These are phyloP conservation scores for Pemphigus obesinymphae DNA, from an alignment of 1,140 invertebrate species.

Conservation along the genomic window DNA sequence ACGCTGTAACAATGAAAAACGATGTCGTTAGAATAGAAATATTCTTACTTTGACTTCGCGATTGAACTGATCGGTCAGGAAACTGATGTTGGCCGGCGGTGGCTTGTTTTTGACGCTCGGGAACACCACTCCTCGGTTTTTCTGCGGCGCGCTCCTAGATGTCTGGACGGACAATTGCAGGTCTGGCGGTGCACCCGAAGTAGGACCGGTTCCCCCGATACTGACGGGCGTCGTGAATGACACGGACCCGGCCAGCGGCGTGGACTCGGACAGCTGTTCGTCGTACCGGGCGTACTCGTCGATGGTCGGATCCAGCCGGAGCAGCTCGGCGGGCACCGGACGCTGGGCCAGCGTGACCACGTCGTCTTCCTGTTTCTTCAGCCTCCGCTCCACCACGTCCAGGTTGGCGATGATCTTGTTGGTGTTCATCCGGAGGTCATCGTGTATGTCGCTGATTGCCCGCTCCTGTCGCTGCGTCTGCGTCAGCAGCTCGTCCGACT, in stretches of 20 bases:
- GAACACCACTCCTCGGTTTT: slow-evolving; percentile 76
- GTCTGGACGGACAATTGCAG: slow-evolving; percentile 50
- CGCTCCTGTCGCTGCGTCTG: slow-evolving; percentile 80
- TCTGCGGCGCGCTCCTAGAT: slow-evolving; percentile 46
- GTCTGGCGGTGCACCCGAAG: slow-evolving; percentile 51
- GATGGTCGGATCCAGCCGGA: slow-evolving; percentile 67
- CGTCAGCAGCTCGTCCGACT: slow-evolving; percentile 76
- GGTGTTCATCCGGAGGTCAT: slow-evolving; percentile 72
- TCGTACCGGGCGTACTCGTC: slow-evolving; percentile 63
- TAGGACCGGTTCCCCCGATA: slow-evolving; percentile 41
- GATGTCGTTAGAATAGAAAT: not conserved
- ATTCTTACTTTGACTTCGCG: slow-evolving; percentile 75
- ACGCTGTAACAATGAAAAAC: not conserved
- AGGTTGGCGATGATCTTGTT: slow-evolving; percentile 83
- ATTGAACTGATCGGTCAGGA: slow-evolving; percentile 62
- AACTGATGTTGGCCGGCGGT: slow-evolving; percentile 72
- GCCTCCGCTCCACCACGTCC: slow-evolving; percentile 73
- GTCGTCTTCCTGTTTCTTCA: slow-evolving; percentile 77
- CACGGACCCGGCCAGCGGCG: slow-evolving; percentile 42
- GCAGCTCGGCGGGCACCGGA: slow-evolving; percentile 63
- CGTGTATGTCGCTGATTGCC: slow-evolving; percentile 80
- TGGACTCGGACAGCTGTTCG: slow-evolving; percentile 44
- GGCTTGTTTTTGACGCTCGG: slow-evolving; percentile 87
- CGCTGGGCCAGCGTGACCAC: slow-evolving; percentile 66
- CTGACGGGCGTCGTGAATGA: slow-evolving; percentile 45